A percentile compares a stretch with the other conserved stretches of the same genome.
phyloP scores from a whole-genome alignment of 2,888 invertebrate genomes.

The Agrotis puta region DNA sequence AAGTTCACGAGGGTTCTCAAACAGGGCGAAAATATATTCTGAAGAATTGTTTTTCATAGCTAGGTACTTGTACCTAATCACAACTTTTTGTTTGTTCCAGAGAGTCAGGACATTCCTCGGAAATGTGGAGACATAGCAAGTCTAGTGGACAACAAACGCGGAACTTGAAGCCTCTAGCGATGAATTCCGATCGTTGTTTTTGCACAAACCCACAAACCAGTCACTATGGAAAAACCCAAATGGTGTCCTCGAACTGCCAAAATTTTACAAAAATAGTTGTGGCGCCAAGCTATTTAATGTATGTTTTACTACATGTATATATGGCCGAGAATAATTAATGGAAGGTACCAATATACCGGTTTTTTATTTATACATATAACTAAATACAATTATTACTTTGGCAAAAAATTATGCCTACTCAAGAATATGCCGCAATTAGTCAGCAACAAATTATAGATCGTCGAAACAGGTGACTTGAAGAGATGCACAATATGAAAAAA shows the following conservation, averaged over 20 bases:
- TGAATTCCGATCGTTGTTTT: constrained; percentile 77
- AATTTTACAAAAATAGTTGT: constrained; percentile 30
- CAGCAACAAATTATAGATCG: too few species aligned
- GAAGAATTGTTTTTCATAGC: too few species aligned
- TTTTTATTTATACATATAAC: neutral
- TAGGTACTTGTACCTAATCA: too few species aligned
- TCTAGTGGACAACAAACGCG: constrained; percentile 63
- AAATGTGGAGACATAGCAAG: constrained; percentile 18
- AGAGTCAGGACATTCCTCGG: constrained; percentile 29
- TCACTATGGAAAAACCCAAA: constrained; percentile 77
- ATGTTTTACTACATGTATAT: constrained; percentile 4
- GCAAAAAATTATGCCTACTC: neutral
- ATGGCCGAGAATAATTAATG: constrained; percentile 14
- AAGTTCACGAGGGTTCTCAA: too few species aligned
- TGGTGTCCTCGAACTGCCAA: constrained; percentile 34
- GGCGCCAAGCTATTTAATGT: constrained; percentile 44
- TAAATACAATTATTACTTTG: neutral
- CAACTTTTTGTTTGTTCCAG: too few species aligned
- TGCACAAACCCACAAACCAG: constrained; percentile 77
- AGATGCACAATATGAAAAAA: neutral
- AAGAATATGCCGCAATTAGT: too few species aligned
- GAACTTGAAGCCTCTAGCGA: constrained; percentile 71
- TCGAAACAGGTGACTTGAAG: too few species aligned
- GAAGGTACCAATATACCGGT: neutral
- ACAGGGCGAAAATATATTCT: too few species aligned